Evolutionary conservation across 2,797 vertebrate species (phyloP).

Genomic region (Gobionotothen gibberifrons): DNA sequence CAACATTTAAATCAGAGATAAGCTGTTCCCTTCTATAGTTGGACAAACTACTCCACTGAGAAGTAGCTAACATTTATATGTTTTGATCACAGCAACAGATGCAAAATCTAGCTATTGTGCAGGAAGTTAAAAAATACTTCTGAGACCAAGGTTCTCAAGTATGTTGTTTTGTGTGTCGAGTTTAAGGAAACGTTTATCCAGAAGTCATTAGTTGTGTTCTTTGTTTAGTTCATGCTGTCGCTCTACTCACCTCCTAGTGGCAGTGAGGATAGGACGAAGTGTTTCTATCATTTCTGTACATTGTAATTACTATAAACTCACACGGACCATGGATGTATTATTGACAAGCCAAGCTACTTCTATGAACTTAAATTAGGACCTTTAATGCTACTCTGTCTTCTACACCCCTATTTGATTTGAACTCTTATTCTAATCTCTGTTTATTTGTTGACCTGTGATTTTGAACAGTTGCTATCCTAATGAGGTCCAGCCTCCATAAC

Average conservation of each 20-base stretch:
- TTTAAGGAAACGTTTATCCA: background rate
- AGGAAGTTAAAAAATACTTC: background rate
- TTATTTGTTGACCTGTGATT: conserved; percentile 11
- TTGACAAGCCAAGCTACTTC: too few relatives aligned
- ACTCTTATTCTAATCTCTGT: background rate
- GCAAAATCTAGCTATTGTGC: conserved; percentile 7
- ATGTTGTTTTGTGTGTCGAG: conserved; percentile 6
- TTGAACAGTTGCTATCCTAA: background rate
- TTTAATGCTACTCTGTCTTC: background rate
- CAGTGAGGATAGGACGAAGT: too few relatives aligned
- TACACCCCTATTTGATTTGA: background rate
- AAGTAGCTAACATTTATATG: conserved; percentile 18
- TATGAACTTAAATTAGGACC: too few relatives aligned
- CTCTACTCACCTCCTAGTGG: too few relatives aligned
- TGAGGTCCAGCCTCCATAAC: background rate
- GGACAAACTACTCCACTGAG: conserved; percentile 19
- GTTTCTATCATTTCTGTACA: too few relatives aligned
- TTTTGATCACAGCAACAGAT: conserved; percentile 20
- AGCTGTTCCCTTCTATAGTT: conserved; percentile 32
- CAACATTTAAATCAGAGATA: conserved; percentile 15
- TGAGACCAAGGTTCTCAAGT: conserved; percentile 10
- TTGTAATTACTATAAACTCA: too few relatives aligned
- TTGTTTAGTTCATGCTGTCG: background rate
- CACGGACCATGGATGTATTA: too few relatives aligned
- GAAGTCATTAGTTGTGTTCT: background rate